These are phyloP conservation scores for Pocillopora meandrina DNA, from an alignment of 92 coral and sea anemone species.

Conservation along the genomic window DNA sequence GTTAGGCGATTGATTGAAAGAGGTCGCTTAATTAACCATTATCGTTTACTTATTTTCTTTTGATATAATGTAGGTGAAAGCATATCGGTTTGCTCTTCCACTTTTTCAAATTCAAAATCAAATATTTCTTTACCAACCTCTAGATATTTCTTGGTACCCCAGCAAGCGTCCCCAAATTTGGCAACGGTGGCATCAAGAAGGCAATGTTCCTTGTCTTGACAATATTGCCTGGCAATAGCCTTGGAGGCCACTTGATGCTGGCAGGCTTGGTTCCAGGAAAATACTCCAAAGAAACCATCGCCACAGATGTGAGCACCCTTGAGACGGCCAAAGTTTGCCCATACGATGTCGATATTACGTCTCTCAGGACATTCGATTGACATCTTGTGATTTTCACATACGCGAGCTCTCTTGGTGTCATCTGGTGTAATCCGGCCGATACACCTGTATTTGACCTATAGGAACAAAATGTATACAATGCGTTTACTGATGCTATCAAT, in stretches of 20 bases:
- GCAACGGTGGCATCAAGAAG: background rate
- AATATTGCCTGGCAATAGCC: background rate
- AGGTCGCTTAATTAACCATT: too few relatives aligned
- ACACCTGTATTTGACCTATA: background rate
- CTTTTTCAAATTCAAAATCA: too few relatives aligned
- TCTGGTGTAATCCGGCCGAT: background rate
- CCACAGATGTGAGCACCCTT: background rate
- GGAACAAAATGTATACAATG: background rate
- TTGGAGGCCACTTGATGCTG: background rate
- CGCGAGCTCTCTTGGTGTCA: background rate
- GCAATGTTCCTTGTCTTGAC: conserved; percentile 17
- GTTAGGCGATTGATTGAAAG: too few relatives aligned
- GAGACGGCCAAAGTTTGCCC: conserved; percentile 5
- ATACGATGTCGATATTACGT: background rate
- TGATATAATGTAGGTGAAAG: too few relatives aligned
- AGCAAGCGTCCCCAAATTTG: background rate
- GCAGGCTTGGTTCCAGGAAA: conserved; percentile 3
- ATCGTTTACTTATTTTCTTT: too few relatives aligned
- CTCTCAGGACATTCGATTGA: background rate
- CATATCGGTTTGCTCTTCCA: too few relatives aligned
- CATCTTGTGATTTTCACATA: background rate
- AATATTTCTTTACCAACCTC: background rate
- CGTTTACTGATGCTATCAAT: too few relatives aligned
- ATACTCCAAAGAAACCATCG: conserved; percentile 1
- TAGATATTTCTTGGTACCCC: conserved; percentile 6